Base-by-base conservation (phyloP, 2,797 vertebrate species). In the Halcyon leucocephala region DNA sequence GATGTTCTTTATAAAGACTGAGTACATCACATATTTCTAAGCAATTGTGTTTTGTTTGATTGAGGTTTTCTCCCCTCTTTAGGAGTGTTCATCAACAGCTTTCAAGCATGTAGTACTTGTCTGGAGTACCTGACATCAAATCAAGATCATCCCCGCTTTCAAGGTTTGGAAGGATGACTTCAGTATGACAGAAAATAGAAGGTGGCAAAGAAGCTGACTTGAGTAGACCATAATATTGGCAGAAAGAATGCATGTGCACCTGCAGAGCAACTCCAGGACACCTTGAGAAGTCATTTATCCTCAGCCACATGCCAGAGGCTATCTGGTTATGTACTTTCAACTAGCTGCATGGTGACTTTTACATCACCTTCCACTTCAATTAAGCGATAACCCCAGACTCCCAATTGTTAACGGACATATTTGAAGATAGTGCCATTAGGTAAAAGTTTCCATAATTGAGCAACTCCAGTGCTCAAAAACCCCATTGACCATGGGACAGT, bases 361-460 rank as follows among this genome's bases (percentile, higher is more conserved):
- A 37, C 12, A 76, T 42, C 33, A 18, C 15, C 29, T 79, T 79
- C 19, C 20, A 48, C 13, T 81, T 71, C 35, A 73, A 46, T 28
- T 42, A 72, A 55, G 9, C 0, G 0, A 35, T 39, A 86, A 49
- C 6, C 1, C 12, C 28, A 4, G 3, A 62, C 10, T 65, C 82
- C 16, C n/a, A 46, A 14, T 6, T 85, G 52, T 77, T 91, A 88
- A 29, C 15, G 17, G 35, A 39, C 33, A 55, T 11, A 52, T 42
- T 49, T 64, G 31, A 88, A 60, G n/a, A 82, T 4, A 28, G 14
- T 16, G 48, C 4, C 41, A 64, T 29, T 11, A 86, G 11, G 44
- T 33, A 16, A 54, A 82, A 61, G 46, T 42, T 21, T 55, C 35
- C 10, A 3, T 39, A 65, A 46, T 5, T 49, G 20, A 60, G 39